Percentiles rank a stretch among this genome's conserved stretches.
Conservation (phyloP, 2,888 invertebrate species). For the Cephonodes hylas region DNA sequence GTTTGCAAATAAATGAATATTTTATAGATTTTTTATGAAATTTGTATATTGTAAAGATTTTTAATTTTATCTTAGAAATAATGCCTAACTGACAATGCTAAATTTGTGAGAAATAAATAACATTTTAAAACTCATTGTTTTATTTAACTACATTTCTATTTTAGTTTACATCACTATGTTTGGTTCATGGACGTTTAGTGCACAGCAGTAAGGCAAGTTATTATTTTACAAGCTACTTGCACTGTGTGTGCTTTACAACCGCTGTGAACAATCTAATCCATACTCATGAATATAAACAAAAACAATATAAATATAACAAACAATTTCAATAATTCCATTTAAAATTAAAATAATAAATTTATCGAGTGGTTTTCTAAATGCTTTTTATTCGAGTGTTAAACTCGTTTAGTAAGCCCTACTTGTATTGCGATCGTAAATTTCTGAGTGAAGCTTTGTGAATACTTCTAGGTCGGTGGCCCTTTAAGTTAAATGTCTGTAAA, state of each 20-base stretch:
- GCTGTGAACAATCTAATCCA: constrained; percentile 13
- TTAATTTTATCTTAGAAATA: constrained; percentile 80
- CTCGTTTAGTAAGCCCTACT: neutral
- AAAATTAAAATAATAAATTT: neutral
- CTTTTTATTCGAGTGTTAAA: neutral
- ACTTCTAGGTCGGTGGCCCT: too few relatives aligned
- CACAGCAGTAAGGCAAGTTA: neutral
- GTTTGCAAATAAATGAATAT: constrained; percentile 79
- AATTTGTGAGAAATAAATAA: constrained; percentile 80
- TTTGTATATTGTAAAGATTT: constrained; percentile 82
- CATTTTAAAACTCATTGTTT: constrained; percentile 72
- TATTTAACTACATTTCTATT: constrained; percentile 43
- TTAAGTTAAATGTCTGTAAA: too few relatives aligned
- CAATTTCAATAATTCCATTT: too few relatives aligned
- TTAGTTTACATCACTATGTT: constrained; percentile 12
- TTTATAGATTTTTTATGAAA: constrained; percentile 80
- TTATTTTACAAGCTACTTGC: neutral
- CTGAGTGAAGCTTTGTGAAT: neutral
- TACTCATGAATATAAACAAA: neutral
- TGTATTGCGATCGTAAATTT: neutral
- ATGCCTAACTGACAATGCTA: constrained; percentile 79
- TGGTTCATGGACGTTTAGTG: constrained; percentile 1
- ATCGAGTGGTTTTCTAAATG: neutral
- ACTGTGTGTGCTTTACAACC: constrained; percentile 11
- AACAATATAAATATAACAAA: neutral